Evolutionary conservation across 2,888 invertebrate species (phyloP), one percentile per base, ranked within the genome.

Genomic region (Trissonchulus latispiculum): DNA sequence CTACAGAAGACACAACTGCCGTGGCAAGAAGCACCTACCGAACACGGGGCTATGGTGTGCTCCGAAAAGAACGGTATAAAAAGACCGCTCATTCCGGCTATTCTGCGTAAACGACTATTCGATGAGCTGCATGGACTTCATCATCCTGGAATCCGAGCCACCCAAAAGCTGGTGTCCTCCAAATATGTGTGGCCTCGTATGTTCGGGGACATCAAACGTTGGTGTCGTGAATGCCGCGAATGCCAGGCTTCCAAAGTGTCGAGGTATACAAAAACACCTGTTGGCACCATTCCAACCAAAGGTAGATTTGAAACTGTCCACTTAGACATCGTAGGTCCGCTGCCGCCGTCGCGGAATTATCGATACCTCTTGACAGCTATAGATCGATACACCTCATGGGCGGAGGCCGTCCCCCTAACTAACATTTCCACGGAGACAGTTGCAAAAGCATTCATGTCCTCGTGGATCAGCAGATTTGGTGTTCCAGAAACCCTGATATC

Each of bases 321-420:
- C n/a, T 32, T 64, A 32, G 66, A 64, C n/a, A 64, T 64, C 15
- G 66, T 64, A 29, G 66, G 66, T 64, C 66, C 66, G 8, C n/a
- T 64, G 33, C 66, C 66, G 8, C 66, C 66, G 33, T 64, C 66
- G 33, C 8, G 33, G 8, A 29, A 29, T 18, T 64, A 64, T n/a
- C 66, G 15, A 35, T 64, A 64, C 33, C 33, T 64, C 29, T 31
- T 64, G 15, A 64, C 66, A 64, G n/a, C n/a, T n/a, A n/a, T n/a
- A n/a, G n/a, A n/a, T n/a, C n/a, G n/a, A n/a, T n/a, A n/a, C n/a
- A n/a, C 66, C 15, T 8, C 32, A 64, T 64, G 66, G 66, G 29
- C 66, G 33, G n/a, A 64, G n/a, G 66, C 29, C 15, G 66, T 64
- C 29, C 66, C 66, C 15, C 32, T 64, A 8, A 64, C 29, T 18